phyloP scores from a whole-genome alignment of 2,113 vertebrate species.

The Semicossyphus pulcher region DNA sequence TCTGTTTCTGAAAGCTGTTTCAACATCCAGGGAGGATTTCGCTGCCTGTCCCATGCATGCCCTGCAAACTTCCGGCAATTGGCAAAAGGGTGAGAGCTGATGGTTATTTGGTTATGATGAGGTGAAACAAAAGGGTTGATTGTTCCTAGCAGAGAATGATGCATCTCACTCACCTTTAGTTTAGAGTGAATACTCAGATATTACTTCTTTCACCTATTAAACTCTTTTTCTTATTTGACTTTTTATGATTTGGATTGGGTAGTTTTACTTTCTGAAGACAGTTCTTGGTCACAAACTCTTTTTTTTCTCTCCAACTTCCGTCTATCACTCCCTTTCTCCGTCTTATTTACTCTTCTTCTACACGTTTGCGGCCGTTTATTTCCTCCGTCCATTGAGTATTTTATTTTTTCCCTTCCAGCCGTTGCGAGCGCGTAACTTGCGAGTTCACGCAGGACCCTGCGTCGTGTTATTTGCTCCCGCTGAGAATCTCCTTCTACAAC shows the following conservation, averaged over 20 bases:
- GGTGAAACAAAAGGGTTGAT: neutral
- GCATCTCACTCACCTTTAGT: neutral
- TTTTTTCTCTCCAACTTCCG: neutral
- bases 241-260: neutral
- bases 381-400: conserved; percentile 18
- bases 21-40: conserved; percentile 91
- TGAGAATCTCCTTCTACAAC: conserved; percentile 73
- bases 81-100: conserved; percentile 86
- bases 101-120: neutral
- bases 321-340: neutral
- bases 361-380: neutral
- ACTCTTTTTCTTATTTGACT: neutral
- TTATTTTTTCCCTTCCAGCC: conserved; percentile 76
- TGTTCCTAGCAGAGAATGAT: neutral
- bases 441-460: conserved; percentile 53
- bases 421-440: conserved; percentile 89
- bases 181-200: neutral
- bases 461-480: conserved; percentile 59
- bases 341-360: neutral
- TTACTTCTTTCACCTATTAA: neutral
- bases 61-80: conserved; percentile 89
- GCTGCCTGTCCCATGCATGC: conserved; percentile 90
- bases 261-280: neutral
- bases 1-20: conserved; percentile 87
- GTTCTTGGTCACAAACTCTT: neutral